A percentile compares a stretch with the other conserved stretches of the same genome.
These are phyloP conservation scores for Pachycephus smyrnensis DNA, from an alignment of 2,888 invertebrate genomes.

Conservation along the genomic window DNA sequence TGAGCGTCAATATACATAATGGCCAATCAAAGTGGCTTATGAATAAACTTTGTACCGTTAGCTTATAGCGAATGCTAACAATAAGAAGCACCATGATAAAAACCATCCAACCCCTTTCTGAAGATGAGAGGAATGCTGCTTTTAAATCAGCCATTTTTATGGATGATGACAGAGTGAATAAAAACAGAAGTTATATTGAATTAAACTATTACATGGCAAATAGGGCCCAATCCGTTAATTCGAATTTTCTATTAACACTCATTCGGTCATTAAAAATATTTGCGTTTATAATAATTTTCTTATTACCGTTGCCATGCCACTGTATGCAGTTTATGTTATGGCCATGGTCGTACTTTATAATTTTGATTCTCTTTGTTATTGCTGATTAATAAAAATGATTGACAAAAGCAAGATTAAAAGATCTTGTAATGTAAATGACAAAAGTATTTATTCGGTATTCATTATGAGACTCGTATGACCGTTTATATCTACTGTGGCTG, in stretches of 20 bases:
- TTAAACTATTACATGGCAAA: not conserved
- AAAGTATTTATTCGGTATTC: not conserved
- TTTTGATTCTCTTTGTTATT: not conserved
- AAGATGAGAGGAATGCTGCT: not conserved
- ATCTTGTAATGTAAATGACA: not conserved
- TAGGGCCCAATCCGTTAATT: not conserved
- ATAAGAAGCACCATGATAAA: not conserved
- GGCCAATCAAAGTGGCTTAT: not conserved
- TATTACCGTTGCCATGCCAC: not conserved
- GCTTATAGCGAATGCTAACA: not conserved
- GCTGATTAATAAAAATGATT: not conserved
- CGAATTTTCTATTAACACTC: not conserved
- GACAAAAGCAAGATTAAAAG: not conserved
- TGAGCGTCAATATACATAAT: not conserved
- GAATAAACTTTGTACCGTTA: not conserved
- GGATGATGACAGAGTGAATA: not conserved
- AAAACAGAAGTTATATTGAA: not conserved
- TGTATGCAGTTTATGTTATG: not conserved
- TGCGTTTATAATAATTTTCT: not conserved
- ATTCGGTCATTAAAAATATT: not conserved
- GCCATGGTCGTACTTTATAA: not conserved
- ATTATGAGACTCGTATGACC: not conserved
- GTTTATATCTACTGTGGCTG: slow-evolving; percentile 5
- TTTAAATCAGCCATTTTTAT: not conserved
- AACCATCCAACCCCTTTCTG: not conserved